Evolutionary conservation across 2,113 vertebrate genomes (phyloP).

Genomic region (Chaetops frenatus): DNA sequence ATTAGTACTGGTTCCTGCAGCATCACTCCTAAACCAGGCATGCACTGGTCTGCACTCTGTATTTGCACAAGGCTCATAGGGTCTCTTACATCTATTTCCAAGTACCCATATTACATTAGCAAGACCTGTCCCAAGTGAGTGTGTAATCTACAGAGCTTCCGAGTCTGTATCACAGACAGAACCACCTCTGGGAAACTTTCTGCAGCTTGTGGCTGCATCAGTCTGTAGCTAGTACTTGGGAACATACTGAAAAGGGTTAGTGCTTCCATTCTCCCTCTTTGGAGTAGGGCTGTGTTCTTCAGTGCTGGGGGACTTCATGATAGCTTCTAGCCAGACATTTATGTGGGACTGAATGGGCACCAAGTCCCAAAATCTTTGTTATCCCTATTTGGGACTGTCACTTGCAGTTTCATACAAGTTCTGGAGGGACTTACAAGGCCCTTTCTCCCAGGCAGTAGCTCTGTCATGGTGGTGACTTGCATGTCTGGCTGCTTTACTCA

Average conservation of each 20-base stretch:
- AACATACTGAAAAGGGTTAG: neutral
- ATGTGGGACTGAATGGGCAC: neutral
- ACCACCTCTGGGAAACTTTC: neutral
- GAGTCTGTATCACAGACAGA: neutral
- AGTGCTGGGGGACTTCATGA: neutral
- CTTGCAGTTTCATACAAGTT: neutral
- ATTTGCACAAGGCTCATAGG: rapidly evolving
- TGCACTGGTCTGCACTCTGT: neutral
- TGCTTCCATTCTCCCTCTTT: neutral
- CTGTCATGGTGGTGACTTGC: neutral
- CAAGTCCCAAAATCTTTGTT: neutral
- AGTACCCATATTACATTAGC: neutral
- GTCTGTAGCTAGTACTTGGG: neutral
- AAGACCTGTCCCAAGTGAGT: neutral
- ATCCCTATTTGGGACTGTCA: neutral
- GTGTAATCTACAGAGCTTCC: neutral
- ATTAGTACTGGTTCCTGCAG: neutral
- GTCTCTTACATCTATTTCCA: neutral
- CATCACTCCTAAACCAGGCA: neutral
- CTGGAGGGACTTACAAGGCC: neutral
- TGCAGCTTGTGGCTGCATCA: neutral
- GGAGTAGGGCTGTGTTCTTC: neutral
- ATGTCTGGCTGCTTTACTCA: neutral
- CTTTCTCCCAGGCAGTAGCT: neutral
- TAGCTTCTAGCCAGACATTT: neutral